Percentiles rank a stretch among this genome's conserved stretches.
Conservation (phyloP, 2,888 invertebrate genomes). For the Eucera pruinosa region DNA sequence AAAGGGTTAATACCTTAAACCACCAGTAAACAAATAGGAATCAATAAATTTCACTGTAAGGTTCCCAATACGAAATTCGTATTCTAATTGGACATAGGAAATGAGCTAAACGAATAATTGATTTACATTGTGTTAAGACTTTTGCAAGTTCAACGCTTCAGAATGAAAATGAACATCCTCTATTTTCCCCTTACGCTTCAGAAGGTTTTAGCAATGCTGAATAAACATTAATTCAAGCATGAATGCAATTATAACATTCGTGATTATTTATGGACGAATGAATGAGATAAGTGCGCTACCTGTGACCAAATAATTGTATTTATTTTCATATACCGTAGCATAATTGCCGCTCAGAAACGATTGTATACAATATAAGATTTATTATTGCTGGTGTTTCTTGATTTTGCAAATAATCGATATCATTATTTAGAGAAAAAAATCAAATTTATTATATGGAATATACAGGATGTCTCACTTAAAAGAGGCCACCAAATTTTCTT, state of each 20-base stretch:
- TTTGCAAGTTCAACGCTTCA: no score
- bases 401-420: constrained; percentile 2
- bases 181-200: no score
- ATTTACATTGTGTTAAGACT: no score
- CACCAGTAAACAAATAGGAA: no score
- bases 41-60: no score
- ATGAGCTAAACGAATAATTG: no score
- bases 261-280: neutral
- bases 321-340: neutral
- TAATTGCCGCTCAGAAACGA: neutral
- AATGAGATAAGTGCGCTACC: neutral
- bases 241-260: neutral
- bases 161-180: no score
- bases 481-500: no score
- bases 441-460: neutral
- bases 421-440: neutral
- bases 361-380: neutral
- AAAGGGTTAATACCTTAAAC: no score
- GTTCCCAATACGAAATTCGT: no score
- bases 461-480: neutral
- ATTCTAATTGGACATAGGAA: no score
- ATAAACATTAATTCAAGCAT: neutral
- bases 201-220: no score
- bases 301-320: constrained; percentile 27
- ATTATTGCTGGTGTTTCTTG: neutral